These are phyloP conservation scores for Zaprionus vittiger DNA, from an alignment of 1,140 invertebrate species.

Conservation along the genomic window DNA sequence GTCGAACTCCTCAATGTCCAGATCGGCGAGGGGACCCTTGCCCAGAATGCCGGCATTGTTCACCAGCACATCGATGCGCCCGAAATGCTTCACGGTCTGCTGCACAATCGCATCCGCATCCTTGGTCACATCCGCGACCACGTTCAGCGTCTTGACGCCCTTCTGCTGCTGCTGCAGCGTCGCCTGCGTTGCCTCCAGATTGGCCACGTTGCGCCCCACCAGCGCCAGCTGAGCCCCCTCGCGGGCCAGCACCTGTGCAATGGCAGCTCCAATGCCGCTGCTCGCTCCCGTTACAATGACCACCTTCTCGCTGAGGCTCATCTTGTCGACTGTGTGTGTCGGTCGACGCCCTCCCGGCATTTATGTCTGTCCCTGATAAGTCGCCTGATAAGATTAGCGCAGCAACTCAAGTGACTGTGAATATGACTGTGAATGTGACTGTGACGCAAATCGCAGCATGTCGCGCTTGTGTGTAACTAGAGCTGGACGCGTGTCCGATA, in stretches of 20 bases:
- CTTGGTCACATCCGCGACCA: conserved; percentile 88
- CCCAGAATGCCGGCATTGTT: conserved; percentile 94
- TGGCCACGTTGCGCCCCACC: conserved; percentile 89
- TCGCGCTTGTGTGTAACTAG: conserved; percentile 9
- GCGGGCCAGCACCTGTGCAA: conserved; percentile 90
- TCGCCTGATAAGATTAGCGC: conserved; percentile 62
- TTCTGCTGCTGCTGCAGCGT: conserved; percentile 60
- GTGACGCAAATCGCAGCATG: conserved; percentile 34
- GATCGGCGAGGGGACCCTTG: conserved; percentile 89
- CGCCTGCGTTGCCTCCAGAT: conserved; percentile 87
- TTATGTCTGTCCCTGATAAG: too few relatives aligned
- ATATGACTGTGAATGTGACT: neutral
- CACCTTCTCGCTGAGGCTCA: conserved; percentile 87
- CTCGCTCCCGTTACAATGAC: conserved; percentile 92
- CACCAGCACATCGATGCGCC: conserved; percentile 91
- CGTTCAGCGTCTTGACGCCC: conserved; percentile 43
- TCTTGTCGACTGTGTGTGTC: conserved; percentile 54
- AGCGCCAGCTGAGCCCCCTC: conserved; percentile 89
- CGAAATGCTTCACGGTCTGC: conserved; percentile 89
- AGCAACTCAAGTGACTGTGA: conserved; percentile 15
- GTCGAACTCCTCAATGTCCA: conserved; percentile 92
- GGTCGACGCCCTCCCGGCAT: conserved; percentile 17
- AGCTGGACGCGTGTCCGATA: neutral
- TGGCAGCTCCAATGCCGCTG: conserved; percentile 94
- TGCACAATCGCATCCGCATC: conserved; percentile 91